Evolutionary conservation across 2,888 invertebrate genomes (phyloP), one percentile per base, ranked within the genome.

Genomic region (Diploptera punctata): DNA sequence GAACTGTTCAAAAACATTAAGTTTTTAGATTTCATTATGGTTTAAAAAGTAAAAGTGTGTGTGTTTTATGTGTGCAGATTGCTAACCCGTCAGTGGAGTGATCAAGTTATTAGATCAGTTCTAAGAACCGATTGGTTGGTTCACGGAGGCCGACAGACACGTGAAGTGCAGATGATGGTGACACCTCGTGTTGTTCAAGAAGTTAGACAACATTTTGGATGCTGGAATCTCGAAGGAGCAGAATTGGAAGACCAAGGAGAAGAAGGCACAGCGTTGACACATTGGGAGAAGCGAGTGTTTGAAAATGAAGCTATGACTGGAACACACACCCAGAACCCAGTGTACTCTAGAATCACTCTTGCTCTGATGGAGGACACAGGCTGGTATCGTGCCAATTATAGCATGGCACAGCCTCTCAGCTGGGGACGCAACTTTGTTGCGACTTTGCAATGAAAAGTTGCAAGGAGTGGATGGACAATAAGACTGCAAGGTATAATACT

Each of bases 291-390:
- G 81, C 85, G 99, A 70, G 91, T 99, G 1, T 97, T 99, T 82
- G 99, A 99, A 95, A 98, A 98, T 83, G 99, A 99, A 84, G 98
- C 98, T 0, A 99, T 99, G 99, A 99, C 99, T 0, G 99, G 98
- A 1, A 98, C 98, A 0, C 99, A 99, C 83, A 99, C 99, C 0
- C 98, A 98, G 83, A 97, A 98, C 84, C 97, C 98, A 0, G 95
- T 97, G 0, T 98, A 98, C 83, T 98, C 98, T 0, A 87, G 97
- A 21, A 91, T 99, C 70, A 98, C 98, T 0, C 86, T 99, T 76
- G 99, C 99, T 0, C 84, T 99, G 76, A 94, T 99, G 95, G 98
- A 99, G 81, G 99, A 99, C 81, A 98, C 98, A 0, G 99, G 99
- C 73, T 99, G 97, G 98, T 98, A 98, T 83, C 87, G 89, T 16